Evolutionary conservation across 2,797 vertebrate species (phyloP).

Genomic region (Percopsis omiscomaycus): DNA sequence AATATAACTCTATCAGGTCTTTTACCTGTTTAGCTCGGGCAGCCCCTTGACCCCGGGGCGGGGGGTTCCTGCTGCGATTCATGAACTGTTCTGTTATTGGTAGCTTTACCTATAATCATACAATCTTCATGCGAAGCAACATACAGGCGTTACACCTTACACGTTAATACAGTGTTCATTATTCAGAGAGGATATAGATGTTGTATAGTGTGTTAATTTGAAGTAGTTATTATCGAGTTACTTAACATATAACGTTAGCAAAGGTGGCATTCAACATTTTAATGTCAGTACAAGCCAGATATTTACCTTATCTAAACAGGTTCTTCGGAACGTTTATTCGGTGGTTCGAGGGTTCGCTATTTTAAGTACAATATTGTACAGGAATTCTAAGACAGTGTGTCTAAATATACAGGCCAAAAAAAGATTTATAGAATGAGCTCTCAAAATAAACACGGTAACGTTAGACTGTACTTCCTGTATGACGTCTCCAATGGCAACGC

Average conservation of each 20-base stretch:
- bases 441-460: slow-evolving; percentile 49
- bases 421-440: not conserved
- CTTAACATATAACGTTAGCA: slow-evolving; percentile 2
- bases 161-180: not conserved
- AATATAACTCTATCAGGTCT: not conserved
- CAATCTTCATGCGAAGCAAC: not conserved
- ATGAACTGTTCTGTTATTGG: slow-evolving; percentile 45
- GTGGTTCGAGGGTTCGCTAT: not conserved
- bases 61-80: slow-evolving; percentile 77
- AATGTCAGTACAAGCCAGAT: not conserved
- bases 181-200: not conserved
- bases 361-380: not conserved
- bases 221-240: not conserved
- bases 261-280: not conserved
- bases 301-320: slow-evolving; percentile 45
- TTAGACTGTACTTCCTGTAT: slow-evolving; percentile 74
- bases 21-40: slow-evolving; percentile 81
- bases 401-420: too few species aligned
- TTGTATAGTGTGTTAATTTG: not conserved
- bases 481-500: slow-evolving; percentile 69
- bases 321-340: not conserved
- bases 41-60: slow-evolving; percentile 78
- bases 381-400: not conserved
- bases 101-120: not conserved
- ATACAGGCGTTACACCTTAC: too few species aligned